Conservation (phyloP, 37 sponge, comb jelly and placozoan genomes). For the Beroe forskalii region DNA sequence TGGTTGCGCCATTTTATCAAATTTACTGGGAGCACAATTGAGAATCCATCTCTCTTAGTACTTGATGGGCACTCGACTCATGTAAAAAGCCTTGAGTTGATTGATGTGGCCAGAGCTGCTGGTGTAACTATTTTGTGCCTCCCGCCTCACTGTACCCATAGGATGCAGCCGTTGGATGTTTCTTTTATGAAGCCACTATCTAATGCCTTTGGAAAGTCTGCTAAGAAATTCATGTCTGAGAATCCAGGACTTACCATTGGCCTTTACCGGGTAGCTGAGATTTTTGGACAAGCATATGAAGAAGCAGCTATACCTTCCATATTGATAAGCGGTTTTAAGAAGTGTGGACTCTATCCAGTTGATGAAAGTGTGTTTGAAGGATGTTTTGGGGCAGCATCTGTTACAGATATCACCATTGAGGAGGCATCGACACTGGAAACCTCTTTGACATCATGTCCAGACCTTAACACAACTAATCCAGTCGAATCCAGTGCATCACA, state of each 20-base stretch:
- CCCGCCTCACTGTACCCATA: neutral
- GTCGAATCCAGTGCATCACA: too few species aligned
- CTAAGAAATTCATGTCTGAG: neutral
- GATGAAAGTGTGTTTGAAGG: too few species aligned
- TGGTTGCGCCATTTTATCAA: conserved; percentile 4
- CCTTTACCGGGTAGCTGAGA: neutral
- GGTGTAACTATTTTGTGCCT: neutral
- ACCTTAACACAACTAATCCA: too few species aligned
- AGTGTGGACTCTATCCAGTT: neutral
- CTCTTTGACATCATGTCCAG: too few species aligned
- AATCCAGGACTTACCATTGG: neutral
- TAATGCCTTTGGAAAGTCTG: neutral
- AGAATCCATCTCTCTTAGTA: neutral
- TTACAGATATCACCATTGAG: too few species aligned
- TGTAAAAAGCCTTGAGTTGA: conserved; percentile 4
- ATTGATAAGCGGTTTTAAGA: neutral
- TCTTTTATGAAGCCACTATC: neutral
- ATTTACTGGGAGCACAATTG: neutral
- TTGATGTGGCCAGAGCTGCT: neutral
- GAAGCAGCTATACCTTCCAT: neutral
- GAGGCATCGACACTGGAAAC: too few species aligned
- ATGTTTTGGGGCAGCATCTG: too few species aligned
- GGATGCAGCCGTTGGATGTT: neutral
- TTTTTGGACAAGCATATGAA: neutral
- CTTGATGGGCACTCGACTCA: conserved; percentile 5